phyloP scores from a whole-genome alignment of 2,888 invertebrate species.

The Taenaris catops region DNA sequence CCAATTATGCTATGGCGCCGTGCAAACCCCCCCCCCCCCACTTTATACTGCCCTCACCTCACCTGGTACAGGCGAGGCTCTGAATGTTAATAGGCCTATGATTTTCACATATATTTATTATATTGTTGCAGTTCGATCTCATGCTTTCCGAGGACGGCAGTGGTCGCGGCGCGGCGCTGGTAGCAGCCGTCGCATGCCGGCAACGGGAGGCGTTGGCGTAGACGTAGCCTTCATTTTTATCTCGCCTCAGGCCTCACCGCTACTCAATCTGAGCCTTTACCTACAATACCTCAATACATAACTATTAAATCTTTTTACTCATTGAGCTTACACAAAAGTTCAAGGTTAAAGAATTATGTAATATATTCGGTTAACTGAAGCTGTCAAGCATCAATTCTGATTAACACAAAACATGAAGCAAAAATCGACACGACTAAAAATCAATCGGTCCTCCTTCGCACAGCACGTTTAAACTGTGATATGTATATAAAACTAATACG shows the following conservation, averaged over 20 bases:
- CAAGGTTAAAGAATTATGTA: neutral
- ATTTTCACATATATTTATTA: too few relatives aligned
- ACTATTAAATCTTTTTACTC: neutral
- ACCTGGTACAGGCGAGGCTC: too few relatives aligned
- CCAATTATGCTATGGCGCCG: too few relatives aligned
- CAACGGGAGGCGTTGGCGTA: conserved; percentile 49
- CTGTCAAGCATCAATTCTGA: neutral
- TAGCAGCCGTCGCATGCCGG: conserved; percentile 94
- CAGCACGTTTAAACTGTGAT: too few relatives aligned
- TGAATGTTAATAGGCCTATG: too few relatives aligned
- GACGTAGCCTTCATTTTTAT: neutral
- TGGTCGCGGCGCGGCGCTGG: conserved; percentile 97
- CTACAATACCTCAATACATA: conserved; percentile 13
- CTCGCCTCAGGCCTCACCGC: neutral
- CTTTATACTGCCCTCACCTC: too few relatives aligned
- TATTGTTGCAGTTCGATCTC: conserved; percentile 89
- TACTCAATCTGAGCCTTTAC: conserved; percentile 3
- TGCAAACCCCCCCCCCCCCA: too few relatives aligned
- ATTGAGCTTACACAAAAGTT: conserved; percentile 1
- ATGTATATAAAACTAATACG: too few relatives aligned
- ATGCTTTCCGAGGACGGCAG: conserved; percentile 98
- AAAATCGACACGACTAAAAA: too few relatives aligned
- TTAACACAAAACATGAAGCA: too few relatives aligned
- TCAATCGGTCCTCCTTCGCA: too few relatives aligned
- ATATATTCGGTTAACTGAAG: neutral